Evolutionary conservation across 2,113 vertebrate species (phyloP), one percentile per base, ranked within the genome.

Genomic region (Nerophis ophidion): DNA sequence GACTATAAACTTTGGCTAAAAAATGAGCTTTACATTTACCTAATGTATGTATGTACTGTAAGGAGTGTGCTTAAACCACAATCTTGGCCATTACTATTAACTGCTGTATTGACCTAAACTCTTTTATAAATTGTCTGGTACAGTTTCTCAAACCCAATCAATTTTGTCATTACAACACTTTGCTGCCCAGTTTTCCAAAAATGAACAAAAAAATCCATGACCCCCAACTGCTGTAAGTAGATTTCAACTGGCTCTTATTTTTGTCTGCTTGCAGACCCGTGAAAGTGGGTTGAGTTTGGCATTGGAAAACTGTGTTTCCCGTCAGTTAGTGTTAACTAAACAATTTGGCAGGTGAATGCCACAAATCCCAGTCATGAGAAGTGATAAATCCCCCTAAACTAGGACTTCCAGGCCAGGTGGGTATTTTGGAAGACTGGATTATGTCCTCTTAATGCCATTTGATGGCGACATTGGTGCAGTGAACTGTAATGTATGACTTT

Each of bases 291-390:
- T 60, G 42, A 57, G 79, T 58, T 77, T 60, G 63, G 62, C 5
- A 70, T 78, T 70, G 2, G 50, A n/a, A 48, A 54, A 4, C 10
- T 48, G 71, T 62, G 44, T 45, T 49, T 0, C 26, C 70, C 60
- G 15, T 69, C 76, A 67, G 53, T 71, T 26, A 52, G n/a, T 8
- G 1, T 61, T n/a, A 51, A 65, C 61, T 8, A 5, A 60, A 10
- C 15, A 5, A 4, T 35, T 1, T 52, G 55, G 59, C 73, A 66
- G 54, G 62, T 58, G 56, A 5, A 11, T 52, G 60, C 60, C 60
- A 38, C 57, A 79, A 77, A 81, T 73, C 82, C 72, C 60, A 67
- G 75, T 76, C 70, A 71, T 49, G 68, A 54, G 76, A 34, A 42
- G 49, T 52, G 70, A 65, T 71, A 81, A 76, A 63, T 57, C 67